Evolutionary conservation across 2,113 vertebrate genomes (phyloP), one percentile per base, ranked within the genome.

Genomic region (Oncorhynchus nerka): DNA sequence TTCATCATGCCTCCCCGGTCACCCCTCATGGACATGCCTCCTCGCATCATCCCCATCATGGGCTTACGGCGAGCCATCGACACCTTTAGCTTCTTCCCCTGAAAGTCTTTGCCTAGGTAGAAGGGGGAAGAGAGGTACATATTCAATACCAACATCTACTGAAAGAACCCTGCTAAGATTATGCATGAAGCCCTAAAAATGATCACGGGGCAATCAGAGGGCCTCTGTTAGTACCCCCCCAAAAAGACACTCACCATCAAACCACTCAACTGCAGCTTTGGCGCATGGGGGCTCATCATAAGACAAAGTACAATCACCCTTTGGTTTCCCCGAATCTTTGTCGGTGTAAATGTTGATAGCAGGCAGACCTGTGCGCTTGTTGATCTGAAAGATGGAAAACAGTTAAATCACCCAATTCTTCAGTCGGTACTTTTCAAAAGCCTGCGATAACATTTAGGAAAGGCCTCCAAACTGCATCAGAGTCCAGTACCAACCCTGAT

Each of bases 321-420:
- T 97, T 0, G 95, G 95, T 32, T 96, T 96, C 75, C 96, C 95
- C 0, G 94, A 93, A 24, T 96, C 96, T 80, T 96, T 96, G 83
- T 97, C 95, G 0, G 94, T 93, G 87, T 95, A 97, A 64, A 97
- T 93, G 82, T 96, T 95, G 61, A 97, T 94, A 91, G 96, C 94
- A 6, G 94, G 95, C 73, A 95, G 94, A 71, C 95, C 95, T 0
- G 94, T 95, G 76, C 96, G 92, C 87, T 96, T 97, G 91, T 97
- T 97, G 80, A 96, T 93, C 96, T 97, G 71, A 15, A 12, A 64
- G 1, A 30, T 24, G 5, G 59, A 62, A 22, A 2, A n/a, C 59
- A 22, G 59, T 9, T 9, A 9, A 3, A 24, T 24, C 20, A 30
- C 1, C 7, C 13, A 3, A 32, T 9, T 24, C 1, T 28, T 34